These are phyloP conservation scores for Troglohyphantes excavatus DNA, from an alignment of 2,888 invertebrate genomes.

Conservation along the genomic window DNA sequence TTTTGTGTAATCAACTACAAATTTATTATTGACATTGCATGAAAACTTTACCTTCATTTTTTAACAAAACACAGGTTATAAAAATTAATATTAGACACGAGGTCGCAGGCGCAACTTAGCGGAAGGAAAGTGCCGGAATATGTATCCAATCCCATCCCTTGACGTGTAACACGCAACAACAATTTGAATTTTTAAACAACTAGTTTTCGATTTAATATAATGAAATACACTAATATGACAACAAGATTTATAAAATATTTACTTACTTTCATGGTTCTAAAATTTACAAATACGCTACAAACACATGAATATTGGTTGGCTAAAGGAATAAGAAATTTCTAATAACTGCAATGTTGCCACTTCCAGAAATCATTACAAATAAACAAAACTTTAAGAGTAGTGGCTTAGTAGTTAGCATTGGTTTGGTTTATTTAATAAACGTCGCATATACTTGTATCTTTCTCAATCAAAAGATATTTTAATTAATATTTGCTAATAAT, in stretches of 20 bases:
- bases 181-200: background rate
- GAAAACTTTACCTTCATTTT: background rate
- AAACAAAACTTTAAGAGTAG: background rate
- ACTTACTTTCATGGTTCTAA: slow-evolving; percentile 28
- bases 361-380: background rate
- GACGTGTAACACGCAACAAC: background rate
- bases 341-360: background rate
- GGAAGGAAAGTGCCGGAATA: background rate
- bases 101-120: background rate
- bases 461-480: no score
- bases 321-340: background rate
- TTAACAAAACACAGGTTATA: background rate
- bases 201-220: background rate
- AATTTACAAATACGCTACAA: background rate
- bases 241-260: background rate
- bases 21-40: background rate
- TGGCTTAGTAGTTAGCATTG: background rate
- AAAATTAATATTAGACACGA: background rate
- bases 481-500: no score
- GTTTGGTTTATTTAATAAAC: no score
- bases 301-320: background rate
- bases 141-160: background rate
- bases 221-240: background rate
- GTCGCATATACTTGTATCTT: no score
- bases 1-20: background rate